Percentiles rank a stretch among this genome's conserved stretches.
phyloP scores from a whole-genome alignment of 2,888 invertebrate genomes.

The Andricus curvator region DNA sequence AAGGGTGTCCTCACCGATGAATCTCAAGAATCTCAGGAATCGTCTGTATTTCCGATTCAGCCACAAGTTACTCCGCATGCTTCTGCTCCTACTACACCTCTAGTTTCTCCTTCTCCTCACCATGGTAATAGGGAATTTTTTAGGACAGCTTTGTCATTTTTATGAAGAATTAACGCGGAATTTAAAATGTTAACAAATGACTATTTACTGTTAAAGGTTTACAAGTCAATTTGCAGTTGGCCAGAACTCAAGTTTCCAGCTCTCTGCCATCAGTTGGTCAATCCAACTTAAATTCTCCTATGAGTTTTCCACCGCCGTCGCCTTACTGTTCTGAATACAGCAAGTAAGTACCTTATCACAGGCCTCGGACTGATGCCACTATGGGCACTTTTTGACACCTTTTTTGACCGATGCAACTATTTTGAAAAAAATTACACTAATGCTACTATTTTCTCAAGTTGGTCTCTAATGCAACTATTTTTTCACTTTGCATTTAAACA shows the following conservation, averaged over 20 bases:
- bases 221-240: constrained; percentile 54
- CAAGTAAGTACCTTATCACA: constrained; percentile 81
- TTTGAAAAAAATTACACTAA: too few species aligned
- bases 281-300: constrained; percentile 82
- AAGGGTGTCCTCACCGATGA: constrained; percentile 93
- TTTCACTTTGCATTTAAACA: too few species aligned
- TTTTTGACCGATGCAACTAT: too few species aligned
- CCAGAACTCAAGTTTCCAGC: constrained; percentile 77
- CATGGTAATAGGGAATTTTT: constrained; percentile 63
- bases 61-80: constrained; percentile 69
- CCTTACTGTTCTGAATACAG: constrained; percentile 90
- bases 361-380: too few species aligned
- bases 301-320: constrained; percentile 87
- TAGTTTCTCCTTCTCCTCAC: constrained; percentile 77
- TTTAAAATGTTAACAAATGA: not conserved
- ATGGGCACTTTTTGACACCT: too few species aligned
- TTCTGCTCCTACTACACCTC: constrained; percentile 71
- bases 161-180: not conserved
- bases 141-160: not conserved
- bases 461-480: too few species aligned
- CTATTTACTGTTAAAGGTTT: constrained; percentile 45
- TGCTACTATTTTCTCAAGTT: too few species aligned
- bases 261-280: constrained; percentile 79
- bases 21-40: constrained; percentile 89
- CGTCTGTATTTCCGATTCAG: constrained; percentile 80